Conservation (phyloP, 2,797 vertebrate species). For the Euthynnus affinis region DNA sequence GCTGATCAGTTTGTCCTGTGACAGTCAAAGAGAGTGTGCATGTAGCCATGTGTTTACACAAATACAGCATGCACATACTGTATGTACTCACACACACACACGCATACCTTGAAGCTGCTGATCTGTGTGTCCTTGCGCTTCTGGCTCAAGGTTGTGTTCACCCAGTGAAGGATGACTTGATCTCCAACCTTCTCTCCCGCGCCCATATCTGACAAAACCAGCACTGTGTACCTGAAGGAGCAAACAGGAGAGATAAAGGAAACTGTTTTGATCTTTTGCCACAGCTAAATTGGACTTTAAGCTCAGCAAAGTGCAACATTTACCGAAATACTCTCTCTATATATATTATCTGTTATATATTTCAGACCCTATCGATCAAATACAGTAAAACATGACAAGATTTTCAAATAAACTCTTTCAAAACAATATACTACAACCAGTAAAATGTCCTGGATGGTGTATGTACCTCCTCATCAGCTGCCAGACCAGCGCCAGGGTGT, state of each 20-base stretch:
- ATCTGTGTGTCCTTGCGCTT: conserved; percentile 90
- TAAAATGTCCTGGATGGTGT: accelerated
- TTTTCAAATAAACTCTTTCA: background rate
- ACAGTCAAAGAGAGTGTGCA: background rate
- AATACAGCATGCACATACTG: background rate
- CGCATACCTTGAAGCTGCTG: conserved; percentile 93
- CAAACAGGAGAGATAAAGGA: background rate
- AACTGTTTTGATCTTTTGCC: background rate
- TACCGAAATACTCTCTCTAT: too few species aligned
- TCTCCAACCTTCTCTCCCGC: conserved; percentile 94
- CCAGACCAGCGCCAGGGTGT: conserved; percentile 95
- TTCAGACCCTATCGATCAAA: too few species aligned
- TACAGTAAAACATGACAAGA: too few species aligned
- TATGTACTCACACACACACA: background rate
- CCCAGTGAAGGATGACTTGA: conserved; percentile 94
- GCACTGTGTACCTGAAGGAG: conserved; percentile 91
- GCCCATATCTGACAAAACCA: conserved; percentile 93
- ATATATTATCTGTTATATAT: too few species aligned
- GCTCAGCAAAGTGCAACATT: too few species aligned
- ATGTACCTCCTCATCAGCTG: conserved; percentile 97
- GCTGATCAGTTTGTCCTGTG: conserved; percentile 94
- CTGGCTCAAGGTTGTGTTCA: conserved; percentile 91
- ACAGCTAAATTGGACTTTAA: background rate
- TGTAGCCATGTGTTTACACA: background rate
- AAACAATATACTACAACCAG: background rate